Base-by-base conservation (phyloP, 2,888 invertebrate genomes). In the Andrena dorsata region DNA sequence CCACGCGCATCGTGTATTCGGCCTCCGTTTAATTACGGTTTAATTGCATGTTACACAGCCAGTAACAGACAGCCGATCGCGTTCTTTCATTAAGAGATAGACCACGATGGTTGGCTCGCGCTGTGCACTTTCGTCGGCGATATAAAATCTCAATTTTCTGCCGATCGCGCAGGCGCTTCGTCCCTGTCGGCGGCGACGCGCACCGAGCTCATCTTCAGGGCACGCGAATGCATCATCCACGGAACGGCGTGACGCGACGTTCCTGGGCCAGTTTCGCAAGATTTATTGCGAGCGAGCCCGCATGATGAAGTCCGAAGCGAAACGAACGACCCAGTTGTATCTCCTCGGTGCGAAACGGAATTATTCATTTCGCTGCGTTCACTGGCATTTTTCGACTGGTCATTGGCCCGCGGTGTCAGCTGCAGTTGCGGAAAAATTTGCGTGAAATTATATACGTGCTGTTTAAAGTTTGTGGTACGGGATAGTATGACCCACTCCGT, bases 21-120 rank as follows among this genome's bases (percentile, higher is more conserved):
- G 79, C 73, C 68, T 30, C 70, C 70, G 74, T 47, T 84, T 86
- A 86, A 86, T 85, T 86, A 77, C 82, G 73, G 65, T 85, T 88
- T 88, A 88, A 88, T 88, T 88, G 80, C 85, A 63, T 58, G 73
- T 80, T 73, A 73, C 75, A 26, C 72, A 47, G 64, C 32, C 41
- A 26, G 56, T 69, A 78, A 82, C 66, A 60, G 82, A 82, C 75
- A 79, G 58, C 74, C 76, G 76, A 81, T 82, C 82, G 79, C 49
- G 49, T 82, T 76, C 79, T 75, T 84, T 85, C 75, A 73, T 85
- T 85, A 82, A 80, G 56, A 70, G 70, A 70, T 74, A 70, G 79
- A 79, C 53, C 56, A 35, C 2, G 60, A n/a, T 20, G 61, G 61
- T 35, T 10, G 32, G 30, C 30, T 10, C 32, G 23, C 20, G 32